These are phyloP conservation scores for Peromyscus maniculatus DNA, from an alignment of 2,113 vertebrate species.

Conservation along the genomic window DNA sequence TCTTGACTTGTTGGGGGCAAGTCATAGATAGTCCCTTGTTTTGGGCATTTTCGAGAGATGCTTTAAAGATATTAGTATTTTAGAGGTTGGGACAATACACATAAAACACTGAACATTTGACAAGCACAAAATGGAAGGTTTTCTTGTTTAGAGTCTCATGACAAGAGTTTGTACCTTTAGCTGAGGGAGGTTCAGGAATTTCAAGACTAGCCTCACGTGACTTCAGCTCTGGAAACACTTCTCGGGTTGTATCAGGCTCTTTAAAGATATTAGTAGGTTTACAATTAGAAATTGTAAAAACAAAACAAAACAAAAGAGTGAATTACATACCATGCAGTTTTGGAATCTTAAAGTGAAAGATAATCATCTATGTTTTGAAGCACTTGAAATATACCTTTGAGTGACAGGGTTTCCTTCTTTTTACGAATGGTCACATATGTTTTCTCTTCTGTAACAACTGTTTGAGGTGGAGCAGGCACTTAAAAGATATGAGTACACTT, in stretches of 20 bases:
- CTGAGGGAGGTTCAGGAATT: constrained; percentile 67
- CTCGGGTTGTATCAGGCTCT: constrained; percentile 86
- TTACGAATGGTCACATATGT: constrained; percentile 75
- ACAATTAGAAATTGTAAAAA: constrained; percentile 53
- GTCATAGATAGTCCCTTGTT: constrained; percentile 46
- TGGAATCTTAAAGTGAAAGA: constrained; percentile 49
- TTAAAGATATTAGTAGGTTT: constrained; percentile 86
- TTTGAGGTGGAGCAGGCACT: constrained; percentile 81
- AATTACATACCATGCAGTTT: constrained; percentile 5
- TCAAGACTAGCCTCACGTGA: constrained; percentile 62
- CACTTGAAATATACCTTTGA: constrained; percentile 85
- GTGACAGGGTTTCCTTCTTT: constrained; percentile 73
- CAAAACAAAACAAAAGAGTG: not conserved
- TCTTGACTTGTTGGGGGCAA: constrained; percentile 43
- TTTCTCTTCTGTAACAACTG: constrained; percentile 83
- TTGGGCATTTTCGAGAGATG: constrained; percentile 61
- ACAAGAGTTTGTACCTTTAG: constrained; percentile 73
- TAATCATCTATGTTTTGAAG: constrained; percentile 55
- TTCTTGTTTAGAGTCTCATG: constrained; percentile 56
- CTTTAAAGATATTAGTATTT: constrained; percentile 81
- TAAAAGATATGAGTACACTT: constrained; percentile 83
- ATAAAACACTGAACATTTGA: constrained; percentile 19
- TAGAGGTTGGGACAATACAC: not conserved
- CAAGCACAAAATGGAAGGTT: constrained; percentile 50
- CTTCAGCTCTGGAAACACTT: constrained; percentile 82